These are phyloP conservation scores for Beris chalybata DNA, from an alignment of 2,888 invertebrate species.

Conservation along the genomic window DNA sequence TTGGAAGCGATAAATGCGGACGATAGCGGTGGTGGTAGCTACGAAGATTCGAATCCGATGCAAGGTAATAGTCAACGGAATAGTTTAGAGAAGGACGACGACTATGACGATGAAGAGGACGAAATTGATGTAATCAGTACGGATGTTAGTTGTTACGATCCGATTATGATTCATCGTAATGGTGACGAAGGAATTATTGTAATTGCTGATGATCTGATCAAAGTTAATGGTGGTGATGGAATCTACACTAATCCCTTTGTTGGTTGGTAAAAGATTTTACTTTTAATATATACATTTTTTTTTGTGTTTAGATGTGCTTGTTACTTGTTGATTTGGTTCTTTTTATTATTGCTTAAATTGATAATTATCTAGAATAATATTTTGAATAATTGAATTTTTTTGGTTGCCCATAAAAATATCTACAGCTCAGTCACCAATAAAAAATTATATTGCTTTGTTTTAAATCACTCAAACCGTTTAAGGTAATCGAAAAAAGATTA, in stretches of 20 bases:
- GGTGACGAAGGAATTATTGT: conserved; percentile 50
- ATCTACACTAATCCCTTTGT: conserved; percentile 57
- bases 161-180: conserved; percentile 42
- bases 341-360: not conserved
- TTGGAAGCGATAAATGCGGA: conserved; percentile 54
- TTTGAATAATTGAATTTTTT: too few species aligned
- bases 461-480: too few species aligned
- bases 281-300: not conserved
- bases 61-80: conserved; percentile 54
- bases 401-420: too few species aligned
- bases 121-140: conserved; percentile 56
- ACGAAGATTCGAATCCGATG: conserved; percentile 54
- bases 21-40: conserved; percentile 55
- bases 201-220: conserved; percentile 47
- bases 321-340: not conserved
- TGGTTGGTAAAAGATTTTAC: conserved; percentile 51
- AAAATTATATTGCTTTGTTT: too few species aligned
- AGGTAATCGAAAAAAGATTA: too few species aligned
- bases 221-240: conserved; percentile 50
- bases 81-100: conserved; percentile 54
- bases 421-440: too few species aligned
- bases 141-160: conserved; percentile 55
- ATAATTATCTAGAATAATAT: not conserved
- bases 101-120: conserved; percentile 51
- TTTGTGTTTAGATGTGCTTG: conserved; percentile 12